Percentiles rank a stretch among this genome's conserved stretches.
phyloP scores from a whole-genome alignment of 2,888 invertebrate genomes.

The Tipula lateralis region DNA sequence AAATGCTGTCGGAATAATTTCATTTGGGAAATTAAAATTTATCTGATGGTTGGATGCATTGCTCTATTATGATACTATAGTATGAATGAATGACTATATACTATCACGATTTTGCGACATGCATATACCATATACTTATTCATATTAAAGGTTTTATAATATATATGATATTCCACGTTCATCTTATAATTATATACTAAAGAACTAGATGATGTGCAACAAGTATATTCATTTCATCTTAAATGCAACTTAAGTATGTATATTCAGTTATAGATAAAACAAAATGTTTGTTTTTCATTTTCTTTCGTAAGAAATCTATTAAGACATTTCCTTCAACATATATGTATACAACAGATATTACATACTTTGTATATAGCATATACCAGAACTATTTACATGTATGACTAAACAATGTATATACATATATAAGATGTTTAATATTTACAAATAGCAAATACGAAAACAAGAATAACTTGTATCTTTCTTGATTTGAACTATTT shows the following conservation, averaged over 20 bases:
- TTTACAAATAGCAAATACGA: neutral
- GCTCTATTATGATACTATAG: neutral
- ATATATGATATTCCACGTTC: neutral
- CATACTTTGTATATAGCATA: too few relatives aligned
- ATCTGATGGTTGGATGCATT: neutral
- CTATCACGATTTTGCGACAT: neutral
- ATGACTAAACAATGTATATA: neutral
- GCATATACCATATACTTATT: neutral
- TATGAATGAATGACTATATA: neutral
- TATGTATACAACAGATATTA: neutral
- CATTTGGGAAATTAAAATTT: constrained; percentile 9
- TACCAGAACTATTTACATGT: neutral
- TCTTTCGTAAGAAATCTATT: neutral
- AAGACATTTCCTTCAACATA: neutral
- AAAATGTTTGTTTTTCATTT: neutral
- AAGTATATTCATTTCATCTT: neutral
- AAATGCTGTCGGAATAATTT: neutral
- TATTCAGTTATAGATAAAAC: neutral
- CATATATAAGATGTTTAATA: neutral
- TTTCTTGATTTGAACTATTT: neutral
- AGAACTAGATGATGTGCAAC: neutral
- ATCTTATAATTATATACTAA: neutral
- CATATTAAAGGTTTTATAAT: neutral
- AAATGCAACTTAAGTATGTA: neutral
- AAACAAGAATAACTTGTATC: constrained; percentile 13